Evolutionary conservation across 1,140 invertebrate genomes (phyloP), one percentile per base, ranked within the genome.

Genomic region (Drosophila simulans): DNA sequence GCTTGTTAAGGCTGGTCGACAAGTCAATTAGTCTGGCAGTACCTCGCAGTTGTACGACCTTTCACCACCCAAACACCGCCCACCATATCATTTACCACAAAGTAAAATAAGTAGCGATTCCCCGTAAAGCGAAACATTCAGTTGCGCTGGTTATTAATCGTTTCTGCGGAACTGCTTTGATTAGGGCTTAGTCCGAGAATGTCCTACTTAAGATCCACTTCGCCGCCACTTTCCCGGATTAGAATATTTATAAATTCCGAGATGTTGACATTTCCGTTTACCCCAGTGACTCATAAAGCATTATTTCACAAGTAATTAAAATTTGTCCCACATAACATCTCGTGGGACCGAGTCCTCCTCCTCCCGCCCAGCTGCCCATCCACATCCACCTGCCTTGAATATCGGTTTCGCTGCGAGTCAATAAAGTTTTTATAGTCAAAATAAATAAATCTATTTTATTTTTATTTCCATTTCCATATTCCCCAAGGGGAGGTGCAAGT

Each of bases 21-120:
- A 85, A 77, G 62, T 69, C 81, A 85, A 58, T 80, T 80, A 75
- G 56, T 63, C 43, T 42, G 20, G 53, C 42, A 62, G 63, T 53
- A 48, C 57, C 55, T 27, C 52, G 8, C 56, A 57, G 55, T 20
- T 15, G 37, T 11, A 25, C 35, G 11, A 25, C 22, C 34, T 45
- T 43, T n/a, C 25, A 39, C 34, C 7, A 5, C 20, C 20, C 17
- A 17, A 17, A 22, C 13, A 12, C 13, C 27, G 13, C 27, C 27
- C 39, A 0, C 52, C 1, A 39, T 10, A 40, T 17, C 20, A 25
- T 43, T 46, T 48, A 15, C 13, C 53, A 42, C 40, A 13, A 31
- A 69, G 56, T 48, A 39, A 56, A 56, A 70, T 55, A 40, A 56
- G 22, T 35, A 25, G 20, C 15, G 8, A 39, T 70, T 56, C 43